These are phyloP conservation scores for Microplitis manilae DNA, from an alignment of 2,888 invertebrate genomes.

Conservation along the genomic window DNA sequence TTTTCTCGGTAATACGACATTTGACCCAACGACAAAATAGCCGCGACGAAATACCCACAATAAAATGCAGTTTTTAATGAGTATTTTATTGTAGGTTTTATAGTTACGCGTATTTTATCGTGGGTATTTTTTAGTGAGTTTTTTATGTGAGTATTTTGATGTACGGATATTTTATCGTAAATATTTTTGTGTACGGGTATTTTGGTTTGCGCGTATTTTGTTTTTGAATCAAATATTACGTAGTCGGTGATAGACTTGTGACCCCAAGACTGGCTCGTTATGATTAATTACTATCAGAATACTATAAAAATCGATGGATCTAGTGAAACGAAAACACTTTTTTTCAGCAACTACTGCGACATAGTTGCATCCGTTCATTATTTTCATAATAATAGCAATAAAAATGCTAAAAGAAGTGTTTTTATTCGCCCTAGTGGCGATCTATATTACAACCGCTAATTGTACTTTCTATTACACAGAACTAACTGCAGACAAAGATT, in stretches of 20 bases:
- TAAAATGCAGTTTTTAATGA: too few species aligned
- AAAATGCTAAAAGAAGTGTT: slow-evolving; percentile 53
- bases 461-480: slow-evolving; percentile 52
- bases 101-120: background rate
- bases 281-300: slow-evolving; percentile 34
- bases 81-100: too few species aligned
- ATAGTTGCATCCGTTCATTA: slow-evolving; percentile 7
- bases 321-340: background rate
- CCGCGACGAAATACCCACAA: too few species aligned
- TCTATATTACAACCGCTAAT: slow-evolving; percentile 39
- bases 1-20: too few species aligned
- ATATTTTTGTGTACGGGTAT: background rate
- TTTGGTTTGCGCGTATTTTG: too few species aligned
- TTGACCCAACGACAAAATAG: too few species aligned
- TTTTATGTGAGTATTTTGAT: too few species aligned
- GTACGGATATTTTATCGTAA: background rate
- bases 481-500: slow-evolving; percentile 61
- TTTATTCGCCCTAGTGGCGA: slow-evolving; percentile 58
- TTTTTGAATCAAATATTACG: too few species aligned
- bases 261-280: slow-evolving; percentile 20
- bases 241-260: slow-evolving; percentile 15
- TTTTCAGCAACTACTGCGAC: slow-evolving; percentile 20
- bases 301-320: slow-evolving; percentile 37
- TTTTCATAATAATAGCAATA: background rate
- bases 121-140: background rate